Evolutionary conservation across 2,113 vertebrate species (phyloP).

Genomic region (Oncorhynchus gorbuscha): DNA sequence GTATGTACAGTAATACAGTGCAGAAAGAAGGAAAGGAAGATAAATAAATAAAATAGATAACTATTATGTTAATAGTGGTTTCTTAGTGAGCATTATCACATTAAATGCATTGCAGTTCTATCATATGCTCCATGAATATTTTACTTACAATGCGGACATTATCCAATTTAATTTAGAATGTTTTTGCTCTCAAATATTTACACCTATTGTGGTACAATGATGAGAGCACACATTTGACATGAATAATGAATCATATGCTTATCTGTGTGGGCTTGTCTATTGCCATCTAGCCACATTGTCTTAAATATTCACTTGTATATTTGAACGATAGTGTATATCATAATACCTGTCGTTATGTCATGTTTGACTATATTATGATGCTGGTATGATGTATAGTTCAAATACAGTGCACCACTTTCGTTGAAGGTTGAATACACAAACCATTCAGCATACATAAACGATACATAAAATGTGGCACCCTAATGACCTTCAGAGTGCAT

Average conservation of each 20-base stretch:
- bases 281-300: constrained; percentile 14
- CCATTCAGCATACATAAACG: too few relatives aligned
- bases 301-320: constrained; percentile 3
- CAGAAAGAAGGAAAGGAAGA: neutral
- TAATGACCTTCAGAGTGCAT: too few relatives aligned
- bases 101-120: constrained; percentile 34
- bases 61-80: constrained; percentile 34
- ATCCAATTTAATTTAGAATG: too few relatives aligned
- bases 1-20: constrained; percentile 25
- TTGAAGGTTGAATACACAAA: too few relatives aligned
- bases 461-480: too few relatives aligned
- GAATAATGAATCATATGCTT: constrained; percentile 6
- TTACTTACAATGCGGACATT: neutral
- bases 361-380: too few relatives aligned
- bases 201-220: neutral
- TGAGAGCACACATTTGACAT: constrained; percentile 46
- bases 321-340: neutral
- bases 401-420: too few relatives aligned
- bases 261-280: constrained; percentile 10
- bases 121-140: constrained; percentile 24
- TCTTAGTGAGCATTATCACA: constrained; percentile 44
- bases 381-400: too few relatives aligned
- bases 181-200: too few relatives aligned
- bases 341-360: too few relatives aligned
- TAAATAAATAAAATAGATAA: neutral